phyloP scores from a whole-genome alignment of 53 echinoderm and acorn worm genomes.

The Holothuria scabra region DNA sequence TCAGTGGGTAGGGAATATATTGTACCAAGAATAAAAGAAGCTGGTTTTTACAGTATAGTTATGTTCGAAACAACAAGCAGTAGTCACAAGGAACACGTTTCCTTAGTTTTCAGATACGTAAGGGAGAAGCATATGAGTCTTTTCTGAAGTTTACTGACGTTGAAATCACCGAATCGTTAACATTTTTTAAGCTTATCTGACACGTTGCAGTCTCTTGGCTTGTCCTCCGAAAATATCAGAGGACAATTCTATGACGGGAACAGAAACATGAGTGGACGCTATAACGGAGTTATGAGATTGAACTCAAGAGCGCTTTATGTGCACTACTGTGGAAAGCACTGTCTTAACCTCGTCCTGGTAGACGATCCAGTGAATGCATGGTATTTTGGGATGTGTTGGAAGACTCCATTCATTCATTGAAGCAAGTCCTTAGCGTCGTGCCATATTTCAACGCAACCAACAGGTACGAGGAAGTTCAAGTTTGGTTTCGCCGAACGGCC shows the following conservation, averaged over 20 bases:
- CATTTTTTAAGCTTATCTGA: slow-evolving; percentile 5
- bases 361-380: background rate
- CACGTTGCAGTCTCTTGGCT: slow-evolving; percentile 18
- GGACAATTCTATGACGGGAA: slow-evolving; percentile 52
- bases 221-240: background rate
- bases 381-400: slow-evolving; percentile 38
- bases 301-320: slow-evolving; percentile 37
- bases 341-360: slow-evolving; percentile 35
- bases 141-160: slow-evolving; percentile 30
- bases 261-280: slow-evolving; percentile 22
- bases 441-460: slow-evolving; percentile 19
- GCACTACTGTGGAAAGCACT: slow-evolving; percentile 41
- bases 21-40: slow-evolving; percentile 5
- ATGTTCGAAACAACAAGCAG: slow-evolving; percentile 39
- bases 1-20: background rate
- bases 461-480: background rate
- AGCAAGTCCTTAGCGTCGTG: slow-evolving; percentile 39
- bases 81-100: slow-evolving; percentile 33
- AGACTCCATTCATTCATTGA: slow-evolving; percentile 41
- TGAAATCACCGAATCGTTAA: slow-evolving; percentile 12
- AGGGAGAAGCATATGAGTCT: background rate
- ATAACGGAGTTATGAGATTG: background rate
- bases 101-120: slow-evolving; percentile 22
- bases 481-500: no score
- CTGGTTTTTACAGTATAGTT: slow-evolving; percentile 33